A percentile compares a stretch with the other conserved stretches of the same genome.
Conservation (phyloP, 2,797 vertebrate genomes). For the Lepilemur septentrionalis region DNA sequence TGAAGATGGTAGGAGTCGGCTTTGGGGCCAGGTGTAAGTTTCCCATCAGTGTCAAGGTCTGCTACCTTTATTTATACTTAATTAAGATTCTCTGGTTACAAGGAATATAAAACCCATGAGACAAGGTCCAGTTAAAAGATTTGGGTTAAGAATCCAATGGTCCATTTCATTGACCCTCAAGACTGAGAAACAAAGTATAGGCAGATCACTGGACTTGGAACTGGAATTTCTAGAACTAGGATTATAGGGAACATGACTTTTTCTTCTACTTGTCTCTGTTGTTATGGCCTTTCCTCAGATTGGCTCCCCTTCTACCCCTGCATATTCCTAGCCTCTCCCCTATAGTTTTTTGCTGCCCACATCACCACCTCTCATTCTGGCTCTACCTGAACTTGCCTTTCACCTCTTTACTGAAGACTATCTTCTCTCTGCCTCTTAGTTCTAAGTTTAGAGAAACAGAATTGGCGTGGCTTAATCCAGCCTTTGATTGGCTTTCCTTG, state of each 20-base stretch:
- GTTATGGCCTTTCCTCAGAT: background rate
- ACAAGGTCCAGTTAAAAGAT: too few species aligned
- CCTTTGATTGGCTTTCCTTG: background rate
- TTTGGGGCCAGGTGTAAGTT: background rate
- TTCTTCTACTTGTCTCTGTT: background rate
- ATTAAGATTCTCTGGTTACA: background rate
- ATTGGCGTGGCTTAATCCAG: background rate
- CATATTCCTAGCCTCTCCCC: background rate
- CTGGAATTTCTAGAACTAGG: background rate
- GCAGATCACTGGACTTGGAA: background rate
- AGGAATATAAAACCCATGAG: background rate
- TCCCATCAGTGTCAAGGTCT: background rate
- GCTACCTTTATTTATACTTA: background rate
- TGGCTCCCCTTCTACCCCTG: accelerated
- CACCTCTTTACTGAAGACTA: background rate
- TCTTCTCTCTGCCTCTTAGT: background rate
- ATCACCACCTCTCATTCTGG: background rate
- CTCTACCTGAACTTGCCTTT: background rate
- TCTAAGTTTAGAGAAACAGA: background rate
- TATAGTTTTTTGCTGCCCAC: background rate
- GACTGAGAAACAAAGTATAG: background rate
- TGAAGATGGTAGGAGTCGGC: background rate
- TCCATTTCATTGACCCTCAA: background rate
- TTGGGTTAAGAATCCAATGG: background rate
- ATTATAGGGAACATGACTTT: background rate